Percentiles rank a stretch among this genome's conserved stretches.
These are phyloP conservation scores for Sarcophaga subvicina DNA, from an alignment of 2,888 invertebrate genomes.

Conservation along the genomic window DNA sequence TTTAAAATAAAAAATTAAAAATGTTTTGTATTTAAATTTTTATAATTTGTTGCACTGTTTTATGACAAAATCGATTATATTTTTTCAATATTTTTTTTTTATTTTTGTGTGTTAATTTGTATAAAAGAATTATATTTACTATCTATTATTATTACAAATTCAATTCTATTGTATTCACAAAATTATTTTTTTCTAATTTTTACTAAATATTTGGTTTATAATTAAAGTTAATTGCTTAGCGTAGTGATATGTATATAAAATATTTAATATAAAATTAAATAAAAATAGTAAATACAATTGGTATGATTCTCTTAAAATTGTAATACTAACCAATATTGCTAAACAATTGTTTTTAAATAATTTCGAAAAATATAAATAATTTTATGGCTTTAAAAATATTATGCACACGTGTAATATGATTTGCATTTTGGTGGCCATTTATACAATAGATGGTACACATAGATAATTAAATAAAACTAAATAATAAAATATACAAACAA, in stretches of 20 bases:
- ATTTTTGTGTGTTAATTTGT: not conserved
- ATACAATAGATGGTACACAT: not conserved
- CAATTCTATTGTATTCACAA: not conserved
- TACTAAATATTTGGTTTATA: slow-evolving; percentile 22
- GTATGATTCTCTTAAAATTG: slow-evolving; percentile 30
- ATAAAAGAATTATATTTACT: not conserved
- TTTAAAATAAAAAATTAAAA: too few relatives aligned
- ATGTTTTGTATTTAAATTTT: too few relatives aligned
- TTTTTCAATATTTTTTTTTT: not conserved
- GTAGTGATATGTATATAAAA: not conserved
- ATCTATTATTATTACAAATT: not conserved
- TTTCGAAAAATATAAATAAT: not conserved
- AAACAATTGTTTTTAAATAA: not conserved
- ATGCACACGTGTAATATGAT: slow-evolving; percentile 12
- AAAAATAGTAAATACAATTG: slow-evolving; percentile 21
- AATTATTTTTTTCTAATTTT: not conserved
- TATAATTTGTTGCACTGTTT: not conserved
- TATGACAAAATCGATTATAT: not conserved
- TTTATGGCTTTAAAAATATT: not conserved
- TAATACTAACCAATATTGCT: slow-evolving; percentile 27
- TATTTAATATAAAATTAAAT: slow-evolving; percentile 4
- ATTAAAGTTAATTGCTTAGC: slow-evolving; percentile 41
- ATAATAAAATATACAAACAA: not conserved
- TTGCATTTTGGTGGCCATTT: slow-evolving; percentile 5
- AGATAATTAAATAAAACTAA: slow-evolving; percentile 3